These are phyloP conservation scores for Brachionus rotundiformis DNA, from an alignment of 1,140 invertebrate species.

Conservation along the genomic window DNA sequence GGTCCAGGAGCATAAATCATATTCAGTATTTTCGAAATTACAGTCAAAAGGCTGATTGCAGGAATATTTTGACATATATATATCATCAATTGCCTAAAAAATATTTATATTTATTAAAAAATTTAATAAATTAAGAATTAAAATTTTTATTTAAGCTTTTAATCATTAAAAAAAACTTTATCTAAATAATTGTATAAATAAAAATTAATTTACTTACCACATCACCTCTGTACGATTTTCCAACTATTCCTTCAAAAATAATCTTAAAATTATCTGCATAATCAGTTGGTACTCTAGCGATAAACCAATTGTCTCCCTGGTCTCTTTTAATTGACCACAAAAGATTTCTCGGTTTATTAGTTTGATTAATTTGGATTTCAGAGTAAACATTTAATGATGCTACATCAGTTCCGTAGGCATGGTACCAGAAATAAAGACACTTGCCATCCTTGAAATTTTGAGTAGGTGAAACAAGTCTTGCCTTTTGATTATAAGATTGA, in stretches of 20 bases:
- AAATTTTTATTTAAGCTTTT: too few relatives aligned
- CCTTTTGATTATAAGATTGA: background rate
- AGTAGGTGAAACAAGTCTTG: background rate
- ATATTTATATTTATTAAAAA: background rate
- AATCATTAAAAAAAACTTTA: background rate
- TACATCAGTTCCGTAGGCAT: slow-evolving; percentile 57
- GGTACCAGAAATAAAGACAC: slow-evolving; percentile 56
- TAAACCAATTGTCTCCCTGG: slow-evolving; percentile 1
- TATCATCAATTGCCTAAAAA: slow-evolving; percentile 16
- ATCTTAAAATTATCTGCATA: slow-evolving; percentile 5
- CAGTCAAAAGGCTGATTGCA: slow-evolving; percentile 55
- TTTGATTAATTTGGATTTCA: slow-evolving; percentile 55
- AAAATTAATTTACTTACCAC: background rate
- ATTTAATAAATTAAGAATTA: background rate
- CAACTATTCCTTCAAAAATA: slow-evolving; percentile 36
- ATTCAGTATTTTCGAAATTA: slow-evolving; percentile 55
- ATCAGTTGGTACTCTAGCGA: slow-evolving; percentile 10
- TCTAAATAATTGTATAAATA: background rate
- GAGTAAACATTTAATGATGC: slow-evolving; percentile 58
- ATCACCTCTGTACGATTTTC: too few relatives aligned
- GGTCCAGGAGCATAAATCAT: slow-evolving; percentile 54
- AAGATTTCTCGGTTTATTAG: slow-evolving; percentile 52
- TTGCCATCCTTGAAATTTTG: slow-evolving; percentile 9
- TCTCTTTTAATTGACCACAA: slow-evolving; percentile 1
- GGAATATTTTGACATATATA: slow-evolving; percentile 55